A percentile compares a stretch with the other conserved stretches of the same genome.
Evolutionary conservation across 2,888 invertebrate species (phyloP).

Genomic region (Cristatella mucedo): DNA sequence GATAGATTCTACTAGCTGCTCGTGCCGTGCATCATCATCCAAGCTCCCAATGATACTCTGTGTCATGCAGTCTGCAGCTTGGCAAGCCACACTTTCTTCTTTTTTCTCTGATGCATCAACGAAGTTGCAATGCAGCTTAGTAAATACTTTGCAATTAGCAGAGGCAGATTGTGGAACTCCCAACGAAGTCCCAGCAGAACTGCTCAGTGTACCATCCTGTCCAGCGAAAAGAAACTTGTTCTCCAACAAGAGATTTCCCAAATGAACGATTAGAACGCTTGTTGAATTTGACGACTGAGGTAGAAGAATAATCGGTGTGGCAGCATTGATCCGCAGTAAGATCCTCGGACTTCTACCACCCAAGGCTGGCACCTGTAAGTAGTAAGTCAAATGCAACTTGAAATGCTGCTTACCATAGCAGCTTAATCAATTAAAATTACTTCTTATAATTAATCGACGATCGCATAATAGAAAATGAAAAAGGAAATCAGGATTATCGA

Average conservation of each 20-base stretch:
- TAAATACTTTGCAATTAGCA: too few species aligned
- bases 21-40: conserved; percentile 21
- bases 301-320: conserved; percentile 44
- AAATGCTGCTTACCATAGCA: too few species aligned
- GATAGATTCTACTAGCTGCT: conserved; percentile 4
- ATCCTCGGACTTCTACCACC: conserved; percentile 37
- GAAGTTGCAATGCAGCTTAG: too few species aligned
- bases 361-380: conserved; percentile 7
- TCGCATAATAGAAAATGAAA: too few species aligned
- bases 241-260: conserved; percentile 55
- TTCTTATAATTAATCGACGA: too few species aligned
- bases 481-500: too few species aligned
- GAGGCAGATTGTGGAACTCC: too few species aligned
- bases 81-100: too few species aligned
- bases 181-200: too few species aligned
- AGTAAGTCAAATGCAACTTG: too few species aligned
- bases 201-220: conserved; percentile 10
- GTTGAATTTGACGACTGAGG: conserved; percentile 1
- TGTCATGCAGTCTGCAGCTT: conserved; percentile 19
- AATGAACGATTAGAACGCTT: conserved; percentile 39
- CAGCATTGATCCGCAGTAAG: conserved; percentile 47
- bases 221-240: conserved; percentile 50
- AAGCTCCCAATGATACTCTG: conserved; percentile 31
- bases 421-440: too few species aligned
- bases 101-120: too few species aligned